Evolutionary conservation across 2,888 invertebrate genomes (phyloP).

Genomic region (Plebejus anna): DNA sequence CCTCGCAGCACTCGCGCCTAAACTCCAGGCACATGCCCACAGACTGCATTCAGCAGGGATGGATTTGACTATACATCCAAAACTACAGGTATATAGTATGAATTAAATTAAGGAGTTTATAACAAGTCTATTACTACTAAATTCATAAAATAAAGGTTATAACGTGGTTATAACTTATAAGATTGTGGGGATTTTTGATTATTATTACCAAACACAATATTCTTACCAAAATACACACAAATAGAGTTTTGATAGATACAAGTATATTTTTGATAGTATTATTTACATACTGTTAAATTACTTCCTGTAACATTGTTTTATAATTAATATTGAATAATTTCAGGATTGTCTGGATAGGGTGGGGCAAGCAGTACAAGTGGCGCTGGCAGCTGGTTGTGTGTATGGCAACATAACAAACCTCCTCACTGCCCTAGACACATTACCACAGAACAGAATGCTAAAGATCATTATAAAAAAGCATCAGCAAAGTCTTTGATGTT

Average conservation of each 20-base stretch:
- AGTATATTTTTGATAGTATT: no score
- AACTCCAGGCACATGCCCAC: constrained; percentile 67
- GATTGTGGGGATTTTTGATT: background rate
- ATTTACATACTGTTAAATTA: no score
- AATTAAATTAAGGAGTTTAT: background rate
- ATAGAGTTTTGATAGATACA: background rate
- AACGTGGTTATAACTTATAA: background rate
- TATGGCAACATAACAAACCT: constrained; percentile 88
- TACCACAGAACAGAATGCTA: constrained; percentile 83
- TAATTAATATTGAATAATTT: constrained; percentile 40
- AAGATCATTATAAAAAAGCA: constrained; percentile 82
- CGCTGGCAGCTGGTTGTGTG: constrained; percentile 87
- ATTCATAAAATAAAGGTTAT: background rate
- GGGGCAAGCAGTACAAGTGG: constrained; percentile 91
- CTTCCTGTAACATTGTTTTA: background rate
- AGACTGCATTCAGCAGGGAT: constrained; percentile 54
- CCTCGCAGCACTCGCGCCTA: constrained; percentile 70
- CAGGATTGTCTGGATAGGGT: constrained; percentile 87
- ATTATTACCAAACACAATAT: background rate
- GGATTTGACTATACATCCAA: constrained; percentile 59
- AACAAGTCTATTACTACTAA: background rate
- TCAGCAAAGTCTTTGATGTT: constrained; percentile 66
- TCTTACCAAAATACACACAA: background rate
- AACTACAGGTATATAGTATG: constrained; percentile 55
- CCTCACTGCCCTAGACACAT: constrained; percentile 78